Conservation (phyloP, 1,140 invertebrate genomes). For the Pseudomyrmex gracilis region DNA sequence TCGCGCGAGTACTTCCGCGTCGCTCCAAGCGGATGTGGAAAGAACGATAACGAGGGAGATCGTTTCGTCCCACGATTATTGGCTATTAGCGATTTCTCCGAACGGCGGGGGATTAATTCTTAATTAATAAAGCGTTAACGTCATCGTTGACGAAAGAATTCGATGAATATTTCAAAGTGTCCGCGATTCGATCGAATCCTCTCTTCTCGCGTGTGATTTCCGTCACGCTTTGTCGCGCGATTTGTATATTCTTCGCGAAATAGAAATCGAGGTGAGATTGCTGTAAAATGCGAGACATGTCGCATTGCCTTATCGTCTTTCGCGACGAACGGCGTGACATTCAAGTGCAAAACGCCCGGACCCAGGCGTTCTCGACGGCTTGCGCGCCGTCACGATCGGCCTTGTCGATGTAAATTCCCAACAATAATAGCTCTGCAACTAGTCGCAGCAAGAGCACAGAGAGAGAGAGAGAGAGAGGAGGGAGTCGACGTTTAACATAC, state of each 20-base stretch:
- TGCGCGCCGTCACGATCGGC: slow-evolving; percentile 43
- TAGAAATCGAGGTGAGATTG: slow-evolving; percentile 11
- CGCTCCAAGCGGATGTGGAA: too few relatives aligned
- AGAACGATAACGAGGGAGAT: slow-evolving; percentile 29
- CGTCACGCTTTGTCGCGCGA: not conserved
- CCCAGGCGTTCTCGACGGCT: slow-evolving; percentile 38
- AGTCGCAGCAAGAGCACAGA: slow-evolving; percentile 40
- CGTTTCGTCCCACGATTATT: slow-evolving; percentile 6
- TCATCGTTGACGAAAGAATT: too few relatives aligned
- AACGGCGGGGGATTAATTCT: not conserved
- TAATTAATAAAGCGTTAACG: too few relatives aligned
- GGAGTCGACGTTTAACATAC: slow-evolving; percentile 44
- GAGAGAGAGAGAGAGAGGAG: too few relatives aligned
- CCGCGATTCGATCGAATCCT: too few relatives aligned
- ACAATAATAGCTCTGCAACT: slow-evolving; percentile 54
- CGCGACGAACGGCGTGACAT: slow-evolving; percentile 66
- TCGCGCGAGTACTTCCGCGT: slow-evolving; percentile 41
- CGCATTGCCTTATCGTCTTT: slow-evolving; percentile 51
- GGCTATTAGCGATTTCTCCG: not conserved
- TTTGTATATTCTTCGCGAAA: slow-evolving; percentile 7
- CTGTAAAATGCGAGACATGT: slow-evolving; percentile 45
- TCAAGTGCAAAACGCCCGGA: slow-evolving; percentile 59
- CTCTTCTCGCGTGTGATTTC: not conserved
- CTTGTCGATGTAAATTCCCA: slow-evolving; percentile 46
- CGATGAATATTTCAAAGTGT: too few relatives aligned